A percentile compares a stretch with the other conserved stretches of the same genome.
Conservation (phyloP, 2,797 vertebrate genomes). For the Dryobates pubescens region DNA sequence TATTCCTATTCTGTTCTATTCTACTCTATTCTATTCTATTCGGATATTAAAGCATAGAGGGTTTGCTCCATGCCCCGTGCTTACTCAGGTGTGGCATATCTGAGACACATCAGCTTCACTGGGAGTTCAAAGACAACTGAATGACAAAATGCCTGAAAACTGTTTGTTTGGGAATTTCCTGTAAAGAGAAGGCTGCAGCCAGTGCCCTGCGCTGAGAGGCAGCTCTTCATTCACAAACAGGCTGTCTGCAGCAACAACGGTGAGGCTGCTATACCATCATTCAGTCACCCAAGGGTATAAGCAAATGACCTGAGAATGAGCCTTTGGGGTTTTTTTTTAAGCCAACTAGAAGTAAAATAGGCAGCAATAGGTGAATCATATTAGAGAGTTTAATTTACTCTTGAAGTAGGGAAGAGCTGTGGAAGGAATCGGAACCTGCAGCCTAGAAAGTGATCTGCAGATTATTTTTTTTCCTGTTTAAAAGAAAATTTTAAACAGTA, state of each 20-base stretch:
- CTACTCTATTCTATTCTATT: too few relatives aligned
- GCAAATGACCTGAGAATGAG: not conserved
- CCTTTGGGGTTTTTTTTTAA: not conserved
- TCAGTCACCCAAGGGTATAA: not conserved
- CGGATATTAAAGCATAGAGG: not conserved
- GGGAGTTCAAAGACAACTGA: not conserved
- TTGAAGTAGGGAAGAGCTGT: not conserved
- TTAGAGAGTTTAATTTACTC: not conserved
- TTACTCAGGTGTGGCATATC: not conserved
- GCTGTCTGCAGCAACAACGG: not conserved
- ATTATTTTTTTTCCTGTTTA: not conserved
- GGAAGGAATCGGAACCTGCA: not conserved
- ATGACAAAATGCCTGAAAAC: not conserved
- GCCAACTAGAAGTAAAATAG: not conserved
- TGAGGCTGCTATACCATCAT: not conserved
- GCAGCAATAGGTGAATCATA: not conserved
- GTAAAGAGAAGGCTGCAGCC: not conserved
- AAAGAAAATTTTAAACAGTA: not conserved
- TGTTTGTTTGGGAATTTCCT: not conserved
- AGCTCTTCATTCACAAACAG: not conserved
- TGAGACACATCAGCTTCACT: not conserved
- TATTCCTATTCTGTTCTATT: too few relatives aligned
- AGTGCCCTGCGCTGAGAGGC: not conserved
- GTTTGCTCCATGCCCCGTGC: not conserved
- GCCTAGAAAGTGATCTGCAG: not conserved